Conservation (phyloP, 2,888 invertebrate species). For the Nephrocerus scutellatus region DNA sequence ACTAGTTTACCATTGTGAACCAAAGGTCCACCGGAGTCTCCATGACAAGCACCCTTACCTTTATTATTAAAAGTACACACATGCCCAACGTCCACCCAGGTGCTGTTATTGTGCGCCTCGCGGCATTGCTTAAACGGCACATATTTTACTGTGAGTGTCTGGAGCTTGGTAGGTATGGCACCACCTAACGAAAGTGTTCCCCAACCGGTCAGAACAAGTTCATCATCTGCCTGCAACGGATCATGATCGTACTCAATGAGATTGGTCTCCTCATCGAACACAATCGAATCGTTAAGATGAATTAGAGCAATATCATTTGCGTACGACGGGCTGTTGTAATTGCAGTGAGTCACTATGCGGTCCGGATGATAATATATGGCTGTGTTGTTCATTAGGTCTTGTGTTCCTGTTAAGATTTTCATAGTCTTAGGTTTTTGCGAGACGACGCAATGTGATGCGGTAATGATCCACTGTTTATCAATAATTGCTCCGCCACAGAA, state of each 20-base stretch:
- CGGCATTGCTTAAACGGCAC: constrained; percentile 53
- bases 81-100: constrained; percentile 52
- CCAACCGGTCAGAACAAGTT: constrained; percentile 57
- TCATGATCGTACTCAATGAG: constrained; percentile 49
- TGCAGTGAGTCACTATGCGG: constrained; percentile 34
- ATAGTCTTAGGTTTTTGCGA: constrained; percentile 26
- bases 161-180: constrained; percentile 52
- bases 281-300: constrained; percentile 52
- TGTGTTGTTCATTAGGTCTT: constrained; percentile 31
- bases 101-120: constrained; percentile 48
- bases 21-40: constrained; percentile 42
- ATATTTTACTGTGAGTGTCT: constrained; percentile 53
- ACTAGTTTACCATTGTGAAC: constrained; percentile 38
- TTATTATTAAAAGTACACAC: constrained; percentile 54
- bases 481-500: constrained; percentile 45
- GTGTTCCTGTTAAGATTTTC: constrained; percentile 37
- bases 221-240: constrained; percentile 46
- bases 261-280: constrained; percentile 50
- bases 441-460: constrained; percentile 42
- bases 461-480: constrained; percentile 36
- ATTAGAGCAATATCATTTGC: constrained; percentile 64
- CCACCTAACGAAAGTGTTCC: constrained; percentile 52
- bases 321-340: constrained; percentile 34
- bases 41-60: constrained; percentile 51
- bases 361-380: constrained; percentile 33